phyloP scores from a whole-genome alignment of 1,140 invertebrate species.

The Rhopalosiphum padi region DNA sequence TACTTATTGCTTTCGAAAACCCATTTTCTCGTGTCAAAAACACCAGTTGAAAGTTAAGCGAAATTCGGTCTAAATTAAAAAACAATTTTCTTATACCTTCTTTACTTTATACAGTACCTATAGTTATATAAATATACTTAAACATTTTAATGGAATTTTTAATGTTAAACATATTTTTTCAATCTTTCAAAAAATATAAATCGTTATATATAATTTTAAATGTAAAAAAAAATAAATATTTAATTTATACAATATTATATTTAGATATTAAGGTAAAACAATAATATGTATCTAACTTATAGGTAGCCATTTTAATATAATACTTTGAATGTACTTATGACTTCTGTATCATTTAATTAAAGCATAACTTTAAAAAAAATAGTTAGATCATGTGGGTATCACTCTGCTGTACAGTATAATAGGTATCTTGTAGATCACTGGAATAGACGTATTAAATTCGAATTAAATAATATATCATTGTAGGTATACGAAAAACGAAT shows the following conservation, averaged over 20 bases:
- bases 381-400: no score
- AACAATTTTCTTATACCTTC: background rate
- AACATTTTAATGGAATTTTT: background rate
- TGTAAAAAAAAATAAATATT: background rate
- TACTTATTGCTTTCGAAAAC: background rate
- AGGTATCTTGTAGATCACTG: no score
- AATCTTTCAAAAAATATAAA: background rate
- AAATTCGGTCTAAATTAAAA: conserved; percentile 2
- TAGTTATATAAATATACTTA: background rate
- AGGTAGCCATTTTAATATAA: no score
- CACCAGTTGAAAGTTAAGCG: background rate
- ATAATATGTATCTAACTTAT: background rate
- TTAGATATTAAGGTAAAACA: background rate
- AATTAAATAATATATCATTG: no score
- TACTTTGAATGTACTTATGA: no score
- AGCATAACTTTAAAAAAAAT: background rate
- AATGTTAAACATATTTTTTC: background rate
- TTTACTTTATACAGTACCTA: background rate
- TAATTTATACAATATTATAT: background rate
- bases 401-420: no score
- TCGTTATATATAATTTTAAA: background rate
- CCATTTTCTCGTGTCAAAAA: background rate
- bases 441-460: no score
- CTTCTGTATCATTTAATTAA: no score
- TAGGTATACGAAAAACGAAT: no score